phyloP scores from a whole-genome alignment of 2,888 invertebrate species.

The Plemyria rubiginata region DNA sequence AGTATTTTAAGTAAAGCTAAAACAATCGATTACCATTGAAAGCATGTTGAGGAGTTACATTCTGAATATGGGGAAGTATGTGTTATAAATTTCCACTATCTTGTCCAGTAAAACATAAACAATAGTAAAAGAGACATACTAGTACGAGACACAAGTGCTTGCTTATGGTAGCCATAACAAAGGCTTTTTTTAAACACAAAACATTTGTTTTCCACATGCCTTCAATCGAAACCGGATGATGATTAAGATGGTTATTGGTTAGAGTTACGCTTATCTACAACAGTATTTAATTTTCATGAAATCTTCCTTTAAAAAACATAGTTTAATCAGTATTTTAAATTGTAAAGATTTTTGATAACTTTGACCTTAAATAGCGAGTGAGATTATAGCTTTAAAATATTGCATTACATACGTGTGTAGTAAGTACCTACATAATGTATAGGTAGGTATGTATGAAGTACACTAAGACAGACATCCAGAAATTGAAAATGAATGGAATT shows the following conservation, averaged over 20 bases:
- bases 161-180: no score
- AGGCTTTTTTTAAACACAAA: no score
- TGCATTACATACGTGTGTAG: neutral
- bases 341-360: neutral
- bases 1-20: conserved; percentile 11
- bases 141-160: no score
- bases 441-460: neutral
- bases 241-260: conserved; percentile 28
- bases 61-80: neutral
- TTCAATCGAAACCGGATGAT: conserved; percentile 21
- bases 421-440: no score
- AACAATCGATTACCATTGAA: conserved; percentile 26
- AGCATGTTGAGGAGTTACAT: conserved; percentile 17
- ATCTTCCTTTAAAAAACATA: conserved; percentile 9
- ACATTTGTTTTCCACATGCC: conserved; percentile 11
- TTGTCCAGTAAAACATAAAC: neutral
- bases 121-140: no score
- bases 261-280: conserved; percentile 27
- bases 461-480: conserved; percentile 1
- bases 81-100: neutral
- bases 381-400: neutral
- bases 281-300: conserved; percentile 28
- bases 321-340: neutral
- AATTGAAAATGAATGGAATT: neutral
- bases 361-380: neutral